These are phyloP conservation scores for Cheilinus undulatus DNA, from an alignment of 2,113 vertebrate species.

Conservation along the genomic window DNA sequence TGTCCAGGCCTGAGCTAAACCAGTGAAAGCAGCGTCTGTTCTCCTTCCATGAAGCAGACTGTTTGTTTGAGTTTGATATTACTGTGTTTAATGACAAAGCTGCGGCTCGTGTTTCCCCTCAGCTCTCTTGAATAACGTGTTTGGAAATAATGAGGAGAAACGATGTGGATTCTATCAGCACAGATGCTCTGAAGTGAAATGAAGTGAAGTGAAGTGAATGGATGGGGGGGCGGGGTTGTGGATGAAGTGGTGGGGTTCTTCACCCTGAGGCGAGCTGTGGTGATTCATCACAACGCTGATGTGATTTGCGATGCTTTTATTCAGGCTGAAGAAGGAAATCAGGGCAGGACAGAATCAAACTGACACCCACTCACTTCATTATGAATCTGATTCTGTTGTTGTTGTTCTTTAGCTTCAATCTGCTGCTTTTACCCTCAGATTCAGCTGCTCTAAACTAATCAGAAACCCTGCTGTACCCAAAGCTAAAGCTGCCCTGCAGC, in stretches of 20 bases:
- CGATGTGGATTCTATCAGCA: background rate
- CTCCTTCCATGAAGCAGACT: background rate
- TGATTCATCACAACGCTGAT: conserved; percentile 66
- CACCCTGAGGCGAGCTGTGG: conserved; percentile 56
- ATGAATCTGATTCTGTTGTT: conserved; percentile 42
- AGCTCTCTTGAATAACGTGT: conserved; percentile 1
- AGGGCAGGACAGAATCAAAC: conserved; percentile 47
- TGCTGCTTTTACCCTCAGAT: conserved; percentile 29
- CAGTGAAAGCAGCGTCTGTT: too few species aligned
- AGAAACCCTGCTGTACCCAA: background rate
- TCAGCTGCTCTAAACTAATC: conserved; percentile 42
- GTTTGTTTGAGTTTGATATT: background rate
- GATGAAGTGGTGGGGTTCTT: background rate
- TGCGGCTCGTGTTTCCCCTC: conserved; percentile 9
- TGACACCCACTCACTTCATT: conserved; percentile 60
- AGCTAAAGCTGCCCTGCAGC: conserved; percentile 26
- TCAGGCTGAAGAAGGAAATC: conserved; percentile 54
- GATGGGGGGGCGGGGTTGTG: background rate
- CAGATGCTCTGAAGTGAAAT: conserved; percentile 17
- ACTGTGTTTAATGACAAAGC: conserved; percentile 16
- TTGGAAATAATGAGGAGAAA: conserved; percentile 24
- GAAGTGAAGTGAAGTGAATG: conserved; percentile 9
- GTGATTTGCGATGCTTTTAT: conserved; percentile 69
- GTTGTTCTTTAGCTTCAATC: conserved; percentile 55
- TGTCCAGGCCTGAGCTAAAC: too few species aligned